Evolutionary conservation across 1,140 invertebrate genomes (phyloP).

Genomic region (Calosoma granatense): DNA sequence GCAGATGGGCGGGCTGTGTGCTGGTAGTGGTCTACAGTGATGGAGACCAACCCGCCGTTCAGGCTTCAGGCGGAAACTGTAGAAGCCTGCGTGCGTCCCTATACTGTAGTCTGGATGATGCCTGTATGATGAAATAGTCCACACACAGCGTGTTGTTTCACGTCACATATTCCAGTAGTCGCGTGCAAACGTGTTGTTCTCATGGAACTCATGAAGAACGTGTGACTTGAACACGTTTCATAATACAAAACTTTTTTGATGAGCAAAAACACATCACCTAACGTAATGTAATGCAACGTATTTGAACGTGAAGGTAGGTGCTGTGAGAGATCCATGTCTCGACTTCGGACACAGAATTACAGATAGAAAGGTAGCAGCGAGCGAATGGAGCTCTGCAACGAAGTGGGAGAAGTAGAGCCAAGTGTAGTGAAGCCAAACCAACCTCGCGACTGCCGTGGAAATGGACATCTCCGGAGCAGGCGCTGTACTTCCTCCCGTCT

Average conservation of each 20-base stretch:
- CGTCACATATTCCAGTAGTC: too few species aligned
- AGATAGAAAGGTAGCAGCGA: not conserved
- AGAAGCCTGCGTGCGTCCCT: too few species aligned
- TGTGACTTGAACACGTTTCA: too few species aligned
- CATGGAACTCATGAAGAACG: too few species aligned
- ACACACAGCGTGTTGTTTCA: too few species aligned
- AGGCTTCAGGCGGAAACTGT: too few species aligned
- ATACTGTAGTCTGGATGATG: too few species aligned
- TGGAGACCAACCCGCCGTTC: too few species aligned
- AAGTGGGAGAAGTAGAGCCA: not conserved
- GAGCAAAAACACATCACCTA: not conserved
- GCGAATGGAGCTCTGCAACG: constrained; percentile 13
- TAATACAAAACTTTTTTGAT: constrained; percentile 9
- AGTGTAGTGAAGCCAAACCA: constrained; percentile 8
- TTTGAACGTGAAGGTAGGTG: constrained; percentile 36
- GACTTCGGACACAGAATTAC: constrained; percentile 28
- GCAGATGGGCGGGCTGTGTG: too few species aligned
- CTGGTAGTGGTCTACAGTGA: too few species aligned
- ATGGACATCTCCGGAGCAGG: constrained; percentile 10
- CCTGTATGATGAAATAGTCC: too few species aligned
- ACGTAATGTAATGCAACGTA: constrained; percentile 24
- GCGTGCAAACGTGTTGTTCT: too few species aligned
- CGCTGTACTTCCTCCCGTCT: constrained; percentile 11
- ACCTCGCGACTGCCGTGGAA: not conserved
- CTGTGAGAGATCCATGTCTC: constrained; percentile 34